These are phyloP conservation scores for Atethmia centrago DNA, from an alignment of 2,888 invertebrate genomes.

Conservation along the genomic window DNA sequence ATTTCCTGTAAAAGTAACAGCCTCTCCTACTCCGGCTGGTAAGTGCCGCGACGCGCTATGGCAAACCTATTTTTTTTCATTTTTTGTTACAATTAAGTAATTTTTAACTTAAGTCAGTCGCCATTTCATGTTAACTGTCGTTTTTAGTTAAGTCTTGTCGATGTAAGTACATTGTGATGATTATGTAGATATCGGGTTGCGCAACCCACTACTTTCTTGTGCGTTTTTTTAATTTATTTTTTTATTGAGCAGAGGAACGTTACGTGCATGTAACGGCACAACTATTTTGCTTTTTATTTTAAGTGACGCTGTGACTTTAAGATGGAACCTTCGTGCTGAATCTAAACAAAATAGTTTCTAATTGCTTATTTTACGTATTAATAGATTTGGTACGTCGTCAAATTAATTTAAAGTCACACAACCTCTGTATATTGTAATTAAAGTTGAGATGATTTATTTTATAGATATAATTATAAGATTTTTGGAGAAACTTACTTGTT, in stretches of 20 bases:
- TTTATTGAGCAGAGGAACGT: constrained; percentile 66
- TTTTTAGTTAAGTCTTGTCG: constrained; percentile 76
- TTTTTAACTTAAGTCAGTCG: constrained; percentile 85
- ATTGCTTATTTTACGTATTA: constrained; percentile 50
- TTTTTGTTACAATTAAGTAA: constrained; percentile 79
- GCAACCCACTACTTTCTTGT: constrained; percentile 68
- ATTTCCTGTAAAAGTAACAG: constrained; percentile 67
- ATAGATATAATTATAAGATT: constrained; percentile 76
- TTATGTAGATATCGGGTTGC: constrained; percentile 69
- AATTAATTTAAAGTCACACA: constrained; percentile 48
- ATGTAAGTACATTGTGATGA: constrained; percentile 76
- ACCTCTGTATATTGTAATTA: constrained; percentile 66
- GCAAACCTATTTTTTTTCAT: constrained; percentile 71
- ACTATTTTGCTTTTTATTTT: constrained; percentile 66
- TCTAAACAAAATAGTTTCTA: constrained; percentile 57
- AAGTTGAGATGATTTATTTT: constrained; percentile 72
- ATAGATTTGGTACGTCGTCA: constrained; percentile 51
- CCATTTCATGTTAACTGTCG: constrained; percentile 84
- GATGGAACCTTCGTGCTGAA: constrained; percentile 40
- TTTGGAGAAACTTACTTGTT: constrained; percentile 79
- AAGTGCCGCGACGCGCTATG: constrained; percentile 70
- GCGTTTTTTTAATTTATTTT: constrained; percentile 66
- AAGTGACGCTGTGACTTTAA: constrained; percentile 52
- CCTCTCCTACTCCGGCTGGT: constrained; percentile 54
- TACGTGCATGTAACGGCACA: constrained; percentile 68